A percentile compares a stretch with the other conserved stretches of the same genome.
Conservation (phyloP, 2,888 invertebrate species). For the Plagodis dolabraria region DNA sequence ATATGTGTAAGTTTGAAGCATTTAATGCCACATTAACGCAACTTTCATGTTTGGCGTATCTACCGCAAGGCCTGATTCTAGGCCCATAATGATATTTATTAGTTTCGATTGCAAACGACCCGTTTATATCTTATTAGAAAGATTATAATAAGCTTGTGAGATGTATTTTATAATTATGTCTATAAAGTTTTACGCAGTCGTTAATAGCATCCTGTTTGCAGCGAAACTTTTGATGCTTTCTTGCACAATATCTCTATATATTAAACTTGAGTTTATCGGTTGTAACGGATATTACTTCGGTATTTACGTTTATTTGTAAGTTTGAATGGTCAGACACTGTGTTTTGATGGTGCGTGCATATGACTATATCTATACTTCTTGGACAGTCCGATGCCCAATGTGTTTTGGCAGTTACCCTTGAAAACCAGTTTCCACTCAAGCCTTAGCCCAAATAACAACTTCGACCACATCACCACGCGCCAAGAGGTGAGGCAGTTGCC, state of each 20-base stretch:
- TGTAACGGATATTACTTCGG: background rate
- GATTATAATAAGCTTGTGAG: conserved; percentile 1
- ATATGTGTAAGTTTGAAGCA: background rate
- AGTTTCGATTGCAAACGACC: conserved; percentile 21
- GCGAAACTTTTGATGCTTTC: conserved; percentile 18
- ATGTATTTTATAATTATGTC: conserved; percentile 12
- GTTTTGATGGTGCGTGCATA: too few species aligned
- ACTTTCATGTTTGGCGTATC: conserved; percentile 17
- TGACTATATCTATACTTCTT: too few species aligned
- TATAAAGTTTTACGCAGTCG: conserved; percentile 5
- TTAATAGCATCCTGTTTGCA: conserved; percentile 17
- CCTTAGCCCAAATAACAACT: too few species aligned
- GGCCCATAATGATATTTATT: conserved; percentile 22
- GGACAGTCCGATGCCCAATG: too few species aligned
- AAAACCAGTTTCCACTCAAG: too few species aligned
- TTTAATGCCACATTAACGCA: background rate
- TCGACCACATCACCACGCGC: too few species aligned
- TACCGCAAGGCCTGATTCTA: conserved; percentile 31
- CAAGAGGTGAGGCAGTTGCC: too few species aligned
- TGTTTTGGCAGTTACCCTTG: too few species aligned
- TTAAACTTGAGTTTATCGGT: background rate
- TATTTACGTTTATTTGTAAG: background rate
- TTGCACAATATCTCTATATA: conserved; percentile 11
- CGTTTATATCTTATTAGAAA: conserved; percentile 21
- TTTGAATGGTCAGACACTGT: background rate